Percentiles rank a stretch among this genome's conserved stretches.
Conservation (phyloP, 2,797 vertebrate species). For the Cyprinodon diabolis region DNA sequence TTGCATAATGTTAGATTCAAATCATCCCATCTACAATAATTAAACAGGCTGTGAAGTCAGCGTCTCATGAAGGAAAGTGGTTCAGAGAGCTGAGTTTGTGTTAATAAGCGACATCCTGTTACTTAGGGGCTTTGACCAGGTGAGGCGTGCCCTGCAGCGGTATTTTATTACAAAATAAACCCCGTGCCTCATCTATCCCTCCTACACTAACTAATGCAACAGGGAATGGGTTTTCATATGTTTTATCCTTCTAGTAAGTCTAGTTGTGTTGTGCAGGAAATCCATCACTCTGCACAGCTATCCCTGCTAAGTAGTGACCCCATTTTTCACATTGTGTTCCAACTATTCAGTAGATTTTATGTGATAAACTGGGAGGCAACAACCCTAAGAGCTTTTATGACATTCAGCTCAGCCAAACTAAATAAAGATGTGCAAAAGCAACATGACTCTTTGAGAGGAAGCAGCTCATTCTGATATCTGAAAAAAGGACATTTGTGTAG, state of each 20-base stretch:
- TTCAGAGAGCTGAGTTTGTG: neutral
- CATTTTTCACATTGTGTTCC: neutral
- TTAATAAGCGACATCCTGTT: slow-evolving; percentile 22
- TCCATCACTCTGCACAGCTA: no score
- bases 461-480: no score
- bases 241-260: neutral
- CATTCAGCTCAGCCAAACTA: no score
- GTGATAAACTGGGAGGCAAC: no score
- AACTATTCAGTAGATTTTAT: neutral
- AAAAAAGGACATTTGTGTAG: no score
- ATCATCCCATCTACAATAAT: neutral
- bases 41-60: neutral
- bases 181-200: neutral
- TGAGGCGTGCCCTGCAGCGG: slow-evolving; percentile 4
- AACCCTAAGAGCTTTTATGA: no score
- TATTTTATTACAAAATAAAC: neutral
- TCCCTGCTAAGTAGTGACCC: neutral
- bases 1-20: neutral
- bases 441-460: no score
- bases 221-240: neutral
- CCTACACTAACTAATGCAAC: neutral
- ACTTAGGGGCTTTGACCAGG: slow-evolving; percentile 31
- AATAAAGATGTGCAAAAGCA: no score
- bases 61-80: neutral
- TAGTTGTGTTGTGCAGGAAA: no score